These are phyloP conservation scores for Monodelphis domestica DNA, from an alignment of 2,797 vertebrate genomes.

Conservation along the genomic window DNA sequence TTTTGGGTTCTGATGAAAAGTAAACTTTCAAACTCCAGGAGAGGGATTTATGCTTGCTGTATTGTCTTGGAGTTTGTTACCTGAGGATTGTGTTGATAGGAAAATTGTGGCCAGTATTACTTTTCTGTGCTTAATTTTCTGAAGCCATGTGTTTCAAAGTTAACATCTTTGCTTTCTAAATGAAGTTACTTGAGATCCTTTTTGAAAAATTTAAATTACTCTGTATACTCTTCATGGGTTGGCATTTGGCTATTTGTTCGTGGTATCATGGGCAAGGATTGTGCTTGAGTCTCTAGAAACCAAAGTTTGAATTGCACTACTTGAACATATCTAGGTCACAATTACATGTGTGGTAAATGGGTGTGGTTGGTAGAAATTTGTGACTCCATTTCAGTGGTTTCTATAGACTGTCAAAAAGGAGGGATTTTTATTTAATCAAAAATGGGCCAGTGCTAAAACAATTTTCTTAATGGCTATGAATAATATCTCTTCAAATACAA, in stretches of 20 bases:
- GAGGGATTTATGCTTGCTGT: slow-evolving; percentile 3
- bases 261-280: background rate
- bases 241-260: background rate
- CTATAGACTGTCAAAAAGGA: background rate
- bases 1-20: slow-evolving; percentile 13
- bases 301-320: background rate
- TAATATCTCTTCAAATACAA: background rate
- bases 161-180: slow-evolving; percentile 18
- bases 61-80: slow-evolving; percentile 56
- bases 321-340: background rate
- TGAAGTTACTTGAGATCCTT: slow-evolving; percentile 25
- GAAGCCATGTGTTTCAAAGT: background rate
- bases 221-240: background rate
- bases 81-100: slow-evolving; percentile 22
- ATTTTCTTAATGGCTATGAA: background rate
- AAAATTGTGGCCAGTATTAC: slow-evolving; percentile 73
- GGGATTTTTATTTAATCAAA: background rate
- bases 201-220: slow-evolving; percentile 1
- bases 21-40: background rate
- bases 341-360: background rate
- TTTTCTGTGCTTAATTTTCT: slow-evolving; percentile 45
- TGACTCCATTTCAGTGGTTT: background rate
- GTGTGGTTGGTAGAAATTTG: background rate
- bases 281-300: background rate
- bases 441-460: background rate